Evolutionary conservation across 2,113 vertebrate genomes (phyloP), one percentile per base, ranked within the genome.

Genomic region (Puffinus mauretanicus): DNA sequence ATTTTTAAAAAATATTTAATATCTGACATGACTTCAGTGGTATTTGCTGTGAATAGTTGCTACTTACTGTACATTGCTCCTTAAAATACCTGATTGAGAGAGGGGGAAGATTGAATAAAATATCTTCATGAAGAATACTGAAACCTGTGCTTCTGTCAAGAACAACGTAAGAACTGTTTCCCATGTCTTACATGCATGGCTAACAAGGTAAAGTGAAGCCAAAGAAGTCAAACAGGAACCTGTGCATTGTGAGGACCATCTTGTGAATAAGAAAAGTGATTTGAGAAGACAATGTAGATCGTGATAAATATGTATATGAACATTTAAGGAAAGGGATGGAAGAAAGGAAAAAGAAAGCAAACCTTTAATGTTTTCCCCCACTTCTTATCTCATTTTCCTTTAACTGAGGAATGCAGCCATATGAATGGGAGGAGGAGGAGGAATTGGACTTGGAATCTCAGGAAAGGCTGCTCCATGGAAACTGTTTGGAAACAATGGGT

Each of bases 401-500:
- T 75, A 79, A 84, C 69, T 90, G 61, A 89, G 52, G 76, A 95
- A 84, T 88, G 76, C 44, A 75, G 49, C 55, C 17, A 16, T 90
- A 60, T 88, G 86, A 96, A 96, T 92, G 32, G 71, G 57, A 96
- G 90, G 72, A 82, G 88, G 79, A 95, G 88, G 64, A 95, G 55
- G 72, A 97, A 90, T 91, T 81, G 36, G 47, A 81, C 69, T 86
- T 88, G 94, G 78, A 91, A 77, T 82, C 61, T 96, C 95, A 96
- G 93, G 95, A 97, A 97, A 97, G 67, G 65, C 93, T 90, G 64
- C 92, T 97, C 64, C 26, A 30, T 96, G 82, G 94, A 93, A 95
- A 96, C 90, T 80, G 32, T 89, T 94, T 79, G 69, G 77, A 96
- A 97, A 97, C 95, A 95, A 88, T 94, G 66, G 51, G 38, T 91